A percentile compares a stretch with the other conserved stretches of the same genome.
These are phyloP conservation scores for Aphelenchoides besseyi DNA, from an alignment of 1,140 invertebrate species.

Conservation along the genomic window DNA sequence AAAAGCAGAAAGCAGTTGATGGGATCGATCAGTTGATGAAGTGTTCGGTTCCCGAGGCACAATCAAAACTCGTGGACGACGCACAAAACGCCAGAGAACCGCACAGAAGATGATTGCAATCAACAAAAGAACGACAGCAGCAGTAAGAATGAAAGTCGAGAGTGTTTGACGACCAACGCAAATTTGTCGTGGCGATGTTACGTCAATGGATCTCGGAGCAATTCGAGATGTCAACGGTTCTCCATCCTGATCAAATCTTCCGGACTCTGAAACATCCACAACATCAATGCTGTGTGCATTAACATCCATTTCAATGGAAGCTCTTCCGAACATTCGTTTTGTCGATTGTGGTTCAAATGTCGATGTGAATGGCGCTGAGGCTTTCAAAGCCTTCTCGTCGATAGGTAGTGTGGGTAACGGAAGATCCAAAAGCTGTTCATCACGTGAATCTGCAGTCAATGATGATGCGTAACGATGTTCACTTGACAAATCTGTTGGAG, in stretches of 20 bases:
- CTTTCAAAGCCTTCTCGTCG: no score
- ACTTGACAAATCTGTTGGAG: not conserved
- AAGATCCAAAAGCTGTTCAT: not conserved
- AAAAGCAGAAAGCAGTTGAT: slow-evolving; percentile 7
- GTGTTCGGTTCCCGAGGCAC: not conserved
- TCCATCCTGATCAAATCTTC: not conserved
- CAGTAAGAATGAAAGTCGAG: slow-evolving; percentile 9
- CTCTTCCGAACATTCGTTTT: not conserved
- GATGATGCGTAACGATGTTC: not conserved
- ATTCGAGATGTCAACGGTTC: not conserved
- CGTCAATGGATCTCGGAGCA: not conserved
- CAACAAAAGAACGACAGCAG: slow-evolving; percentile 13
- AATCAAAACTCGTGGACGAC: not conserved
- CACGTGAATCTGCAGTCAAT: not conserved
- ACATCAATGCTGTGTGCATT: not conserved
- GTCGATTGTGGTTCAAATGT: not conserved
- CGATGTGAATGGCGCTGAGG: not conserved
- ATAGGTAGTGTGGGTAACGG: not conserved
- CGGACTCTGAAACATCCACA: not conserved
- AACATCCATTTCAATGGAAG: slow-evolving; percentile 7
- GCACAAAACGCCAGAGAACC: slow-evolving; percentile 7
- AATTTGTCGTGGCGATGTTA: not conserved
- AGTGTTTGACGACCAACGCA: slow-evolving; percentile 19
- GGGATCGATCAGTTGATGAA: not conserved
- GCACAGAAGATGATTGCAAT: slow-evolving; percentile 15